These are phyloP conservation scores for Bombyx huttoni DNA, from an alignment of 2,888 invertebrate species.

Conservation along the genomic window DNA sequence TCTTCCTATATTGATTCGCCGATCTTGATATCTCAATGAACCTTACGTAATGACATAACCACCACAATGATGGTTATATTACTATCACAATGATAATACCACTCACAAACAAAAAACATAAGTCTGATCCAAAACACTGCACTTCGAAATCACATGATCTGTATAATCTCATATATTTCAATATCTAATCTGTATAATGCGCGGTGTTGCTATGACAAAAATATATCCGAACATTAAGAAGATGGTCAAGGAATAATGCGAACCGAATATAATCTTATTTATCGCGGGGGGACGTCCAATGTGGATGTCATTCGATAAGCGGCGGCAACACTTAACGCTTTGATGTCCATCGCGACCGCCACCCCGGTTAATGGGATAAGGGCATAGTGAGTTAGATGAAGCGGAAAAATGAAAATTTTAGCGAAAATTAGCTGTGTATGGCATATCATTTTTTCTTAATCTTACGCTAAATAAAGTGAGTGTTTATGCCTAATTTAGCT, in stretches of 20 bases:
- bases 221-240: background rate
- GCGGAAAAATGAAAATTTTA: conserved; percentile 6
- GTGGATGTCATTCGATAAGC: conserved; percentile 50
- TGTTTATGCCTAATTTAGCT: too few species aligned
- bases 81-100: too few species aligned
- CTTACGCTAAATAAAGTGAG: too few species aligned
- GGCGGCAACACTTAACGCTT: conserved; percentile 67
- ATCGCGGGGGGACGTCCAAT: conserved; percentile 50
- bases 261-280: conserved; percentile 52
- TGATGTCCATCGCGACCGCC: conserved; percentile 56
- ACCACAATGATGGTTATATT: too few species aligned
- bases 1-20: too few species aligned
- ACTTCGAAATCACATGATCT: background rate
- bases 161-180: too few species aligned
- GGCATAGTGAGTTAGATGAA: conserved; percentile 6
- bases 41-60: too few species aligned
- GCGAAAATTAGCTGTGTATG: too few species aligned
- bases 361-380: conserved; percentile 33
- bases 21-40: too few species aligned
- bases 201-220: background rate
- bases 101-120: background rate
- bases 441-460: too few species aligned
- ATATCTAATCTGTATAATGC: too few species aligned
- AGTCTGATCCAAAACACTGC: background rate
- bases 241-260: background rate